A percentile compares a stretch with the other conserved stretches of the same genome.
Evolutionary conservation across 2,113 vertebrate species (phyloP).

Genomic region (Taurulus bubalis): DNA sequence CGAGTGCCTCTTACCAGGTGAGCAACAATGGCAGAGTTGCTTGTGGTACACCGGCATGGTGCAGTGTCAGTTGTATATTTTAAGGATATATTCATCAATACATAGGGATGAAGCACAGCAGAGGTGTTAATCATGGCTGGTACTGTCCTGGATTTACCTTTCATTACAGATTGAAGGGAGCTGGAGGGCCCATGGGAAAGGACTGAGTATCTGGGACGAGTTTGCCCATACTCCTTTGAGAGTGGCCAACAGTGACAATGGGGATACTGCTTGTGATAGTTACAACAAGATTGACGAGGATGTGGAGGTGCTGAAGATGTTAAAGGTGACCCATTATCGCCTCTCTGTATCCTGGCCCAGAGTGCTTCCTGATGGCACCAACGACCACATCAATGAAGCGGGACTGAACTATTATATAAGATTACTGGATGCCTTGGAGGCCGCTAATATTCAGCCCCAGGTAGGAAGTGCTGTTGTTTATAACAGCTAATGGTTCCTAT

Average conservation of each 20-base stretch:
- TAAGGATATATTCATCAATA: background rate
- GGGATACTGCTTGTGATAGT: constrained; percentile 38
- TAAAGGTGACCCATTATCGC: constrained; percentile 48
- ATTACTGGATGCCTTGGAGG: constrained; percentile 34
- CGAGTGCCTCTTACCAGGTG: constrained; percentile 95
- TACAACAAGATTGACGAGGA: constrained; percentile 44
- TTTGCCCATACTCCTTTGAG: constrained; percentile 44
- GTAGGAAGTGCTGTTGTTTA: background rate
- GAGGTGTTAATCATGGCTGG: background rate
- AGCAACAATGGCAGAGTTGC: background rate
- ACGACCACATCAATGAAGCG: constrained; percentile 34
- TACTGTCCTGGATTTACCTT: background rate
- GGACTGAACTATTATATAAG: constrained; percentile 35
- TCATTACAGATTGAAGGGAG: constrained; percentile 42
- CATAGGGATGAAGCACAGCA: background rate
- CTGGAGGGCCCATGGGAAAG: constrained; percentile 47
- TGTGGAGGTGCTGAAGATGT: constrained; percentile 35
- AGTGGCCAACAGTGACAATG: constrained; percentile 22
- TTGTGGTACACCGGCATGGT: background rate
- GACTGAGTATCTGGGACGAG: constrained; percentile 43
- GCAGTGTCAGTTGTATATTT: background rate
- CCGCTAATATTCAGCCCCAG: constrained; percentile 43
- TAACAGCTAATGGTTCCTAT: background rate
- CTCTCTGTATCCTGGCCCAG: constrained; percentile 47
- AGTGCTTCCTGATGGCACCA: constrained; percentile 48